Evolutionary conservation across 2,797 vertebrate species (phyloP), one percentile per base, ranked within the genome.

Genomic region (Eurystomus glaucurus): DNA sequence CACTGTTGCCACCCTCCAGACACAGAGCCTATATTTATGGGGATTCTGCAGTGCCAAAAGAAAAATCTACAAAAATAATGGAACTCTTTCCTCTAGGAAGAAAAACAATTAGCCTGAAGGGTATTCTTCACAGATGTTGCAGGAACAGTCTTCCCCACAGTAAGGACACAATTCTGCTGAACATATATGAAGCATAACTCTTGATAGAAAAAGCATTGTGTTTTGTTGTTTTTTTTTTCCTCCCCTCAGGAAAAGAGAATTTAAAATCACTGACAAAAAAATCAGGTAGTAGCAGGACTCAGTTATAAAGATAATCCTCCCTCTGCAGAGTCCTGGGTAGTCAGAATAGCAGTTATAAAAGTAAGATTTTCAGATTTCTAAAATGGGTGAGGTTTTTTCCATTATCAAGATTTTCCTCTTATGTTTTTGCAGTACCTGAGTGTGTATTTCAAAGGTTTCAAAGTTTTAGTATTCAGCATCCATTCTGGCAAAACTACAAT

Each of bases 401-500:
- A 64, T 50, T 62, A 61, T 33, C 11, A 69, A 66, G 18, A 28
- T 7, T 70, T 80, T 68, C 28, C 60, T 88, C 28, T 89, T 69
- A 31, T 55, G 66, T 79, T 96, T 94, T 88, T 94, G 61, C 90
- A 79, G 69, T 91, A 94, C 58, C 80, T 90, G 94, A 94, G 68
- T 31, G 43, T 52, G 52, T 85, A 86, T 92, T 93, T 90, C 61
- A 93, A 84, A 95, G 52, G 43, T 79, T 89, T 90, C 58, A 64
- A 22, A 20, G 51, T 43, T 97, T 76, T 96, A 48, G 94, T 90
- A 70, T 92, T 95, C 92, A 93, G 54, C 66, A 97, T 86, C 72
- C 69, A 79, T 72, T 80, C 65, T 96, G 94, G 95, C 77, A 95
- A 90, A 71, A 64, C 23, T 95, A 92, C 74, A 93, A 60, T 77